phyloP scores from a whole-genome alignment of 2,113 vertebrate species.

The Callaeas wilsoni region DNA sequence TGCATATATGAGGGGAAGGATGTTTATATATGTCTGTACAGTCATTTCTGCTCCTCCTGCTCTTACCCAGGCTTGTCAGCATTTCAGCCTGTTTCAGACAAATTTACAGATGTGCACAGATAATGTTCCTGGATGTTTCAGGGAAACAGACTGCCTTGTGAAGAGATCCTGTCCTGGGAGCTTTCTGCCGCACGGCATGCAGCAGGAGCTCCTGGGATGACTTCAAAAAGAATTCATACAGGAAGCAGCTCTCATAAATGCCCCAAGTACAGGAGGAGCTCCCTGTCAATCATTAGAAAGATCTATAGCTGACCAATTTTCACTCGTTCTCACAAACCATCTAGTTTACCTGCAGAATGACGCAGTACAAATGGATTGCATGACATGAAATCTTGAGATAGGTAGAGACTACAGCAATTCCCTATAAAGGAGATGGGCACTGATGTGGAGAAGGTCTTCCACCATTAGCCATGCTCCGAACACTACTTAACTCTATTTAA shows the following conservation, averaged over 20 bases:
- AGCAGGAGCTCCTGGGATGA: background rate
- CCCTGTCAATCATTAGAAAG: background rate
- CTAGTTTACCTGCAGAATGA: background rate
- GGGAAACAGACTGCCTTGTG: background rate
- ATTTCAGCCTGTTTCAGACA: background rate
- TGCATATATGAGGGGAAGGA: background rate
- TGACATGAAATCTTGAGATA: background rate
- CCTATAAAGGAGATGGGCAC: background rate
- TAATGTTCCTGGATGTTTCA: background rate
- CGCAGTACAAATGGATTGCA: background rate
- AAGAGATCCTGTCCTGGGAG: background rate
- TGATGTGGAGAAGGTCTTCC: background rate
- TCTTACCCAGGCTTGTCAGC: background rate
- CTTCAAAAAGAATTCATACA: background rate
- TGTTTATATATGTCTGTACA: background rate
- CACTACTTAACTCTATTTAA: background rate
- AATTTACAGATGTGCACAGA: conserved; percentile 6
- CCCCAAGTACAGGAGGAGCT: background rate
- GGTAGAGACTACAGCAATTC: background rate
- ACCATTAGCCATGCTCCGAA: background rate
- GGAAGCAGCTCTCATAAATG: background rate
- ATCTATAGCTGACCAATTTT: background rate
- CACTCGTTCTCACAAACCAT: background rate
- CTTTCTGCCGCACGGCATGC: background rate
- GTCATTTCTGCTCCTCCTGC: background rate